A percentile compares a stretch with the other conserved stretches of the same genome.
Evolutionary conservation across 2,888 invertebrate species (phyloP).

Genomic region (Mythimna lalbum): DNA sequence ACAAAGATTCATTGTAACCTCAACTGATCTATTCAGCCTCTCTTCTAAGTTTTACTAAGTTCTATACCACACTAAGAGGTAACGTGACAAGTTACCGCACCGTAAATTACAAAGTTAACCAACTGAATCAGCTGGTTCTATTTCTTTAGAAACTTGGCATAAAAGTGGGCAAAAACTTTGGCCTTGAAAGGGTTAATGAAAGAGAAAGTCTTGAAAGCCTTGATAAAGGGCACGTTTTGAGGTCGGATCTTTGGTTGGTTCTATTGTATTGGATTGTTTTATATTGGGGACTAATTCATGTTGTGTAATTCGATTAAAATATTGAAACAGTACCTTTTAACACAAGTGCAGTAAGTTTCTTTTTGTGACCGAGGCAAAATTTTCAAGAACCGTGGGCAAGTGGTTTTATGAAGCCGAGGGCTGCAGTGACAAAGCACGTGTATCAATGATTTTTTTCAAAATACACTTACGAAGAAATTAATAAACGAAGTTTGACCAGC

Average conservation of each 20-base stretch:
- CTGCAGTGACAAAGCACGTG: too few species aligned
- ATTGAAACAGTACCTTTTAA: too few species aligned
- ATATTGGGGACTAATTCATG: constrained; percentile 3
- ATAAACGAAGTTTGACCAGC: too few species aligned
- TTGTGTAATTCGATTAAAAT: neutral
- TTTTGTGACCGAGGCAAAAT: too few species aligned
- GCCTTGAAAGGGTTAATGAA: constrained; percentile 53
- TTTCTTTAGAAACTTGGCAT: constrained; percentile 47
- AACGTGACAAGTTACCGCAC: constrained; percentile 51
- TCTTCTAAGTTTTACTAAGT: constrained; percentile 32
- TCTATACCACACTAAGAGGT: constrained; percentile 36
- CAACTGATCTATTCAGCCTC: constrained; percentile 37
- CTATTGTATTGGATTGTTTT: constrained; percentile 18
- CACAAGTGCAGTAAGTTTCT: too few species aligned
- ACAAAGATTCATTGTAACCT: constrained; percentile 5
- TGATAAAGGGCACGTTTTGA: constrained; percentile 36
- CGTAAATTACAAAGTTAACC: constrained; percentile 59
- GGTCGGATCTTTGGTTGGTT: constrained; percentile 25
- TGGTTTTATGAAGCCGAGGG: too few species aligned
- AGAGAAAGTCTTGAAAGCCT: constrained; percentile 27
- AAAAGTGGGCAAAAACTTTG: constrained; percentile 49
- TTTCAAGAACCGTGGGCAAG: too few species aligned
- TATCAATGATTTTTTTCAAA: too few species aligned
- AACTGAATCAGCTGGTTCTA: constrained; percentile 45
- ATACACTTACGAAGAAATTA: too few species aligned